Percentiles rank a stretch among this genome's conserved stretches.
Conservation (phyloP, 2,113 vertebrate genomes). For the Proterorhinus semilunaris region DNA sequence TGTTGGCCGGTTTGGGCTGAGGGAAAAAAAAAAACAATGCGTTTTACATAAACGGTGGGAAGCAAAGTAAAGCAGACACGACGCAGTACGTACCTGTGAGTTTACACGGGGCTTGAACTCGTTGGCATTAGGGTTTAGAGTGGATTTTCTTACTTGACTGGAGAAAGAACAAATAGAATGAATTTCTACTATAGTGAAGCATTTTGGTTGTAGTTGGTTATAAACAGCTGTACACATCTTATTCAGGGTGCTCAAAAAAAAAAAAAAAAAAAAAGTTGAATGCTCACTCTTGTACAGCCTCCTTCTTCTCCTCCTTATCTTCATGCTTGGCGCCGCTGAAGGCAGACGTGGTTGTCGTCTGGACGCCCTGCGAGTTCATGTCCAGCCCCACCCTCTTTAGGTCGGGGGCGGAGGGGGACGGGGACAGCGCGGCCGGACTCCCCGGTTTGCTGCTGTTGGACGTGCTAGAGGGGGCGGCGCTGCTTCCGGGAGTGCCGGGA, state of each 20-base stretch:
- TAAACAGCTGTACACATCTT: too few relatives aligned
- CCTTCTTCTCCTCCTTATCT: conserved; percentile 94
- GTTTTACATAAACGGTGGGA: background rate
- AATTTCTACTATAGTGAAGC: background rate
- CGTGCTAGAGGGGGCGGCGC: conserved; percentile 66
- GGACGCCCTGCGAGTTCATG: conserved; percentile 94
- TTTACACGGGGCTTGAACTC: conserved; percentile 96
- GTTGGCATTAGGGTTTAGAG: conserved; percentile 96
- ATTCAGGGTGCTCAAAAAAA: too few relatives aligned
- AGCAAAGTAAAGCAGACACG: background rate
- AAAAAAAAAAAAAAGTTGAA: background rate
- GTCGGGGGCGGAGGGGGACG: conserved; percentile 80
- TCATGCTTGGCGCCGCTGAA: conserved; percentile 85
- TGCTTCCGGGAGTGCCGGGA: conserved; percentile 28
- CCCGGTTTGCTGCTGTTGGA: conserved; percentile 84
- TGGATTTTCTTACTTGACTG: conserved; percentile 98
- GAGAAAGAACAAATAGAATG: conserved; percentile 30
- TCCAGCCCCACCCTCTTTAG: conserved; percentile 88
- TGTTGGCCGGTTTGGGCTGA: conserved; percentile 96
- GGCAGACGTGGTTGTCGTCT: conserved; percentile 86
- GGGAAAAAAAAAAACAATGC: background rate
- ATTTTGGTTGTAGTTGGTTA: background rate
- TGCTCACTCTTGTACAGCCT: conserved; percentile 91
- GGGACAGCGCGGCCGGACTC: conserved; percentile 85
- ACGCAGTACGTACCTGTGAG: conserved; percentile 82